Evolutionary conservation across 2,888 invertebrate species (phyloP).

Genomic region (Morpho deidamia): DNA sequence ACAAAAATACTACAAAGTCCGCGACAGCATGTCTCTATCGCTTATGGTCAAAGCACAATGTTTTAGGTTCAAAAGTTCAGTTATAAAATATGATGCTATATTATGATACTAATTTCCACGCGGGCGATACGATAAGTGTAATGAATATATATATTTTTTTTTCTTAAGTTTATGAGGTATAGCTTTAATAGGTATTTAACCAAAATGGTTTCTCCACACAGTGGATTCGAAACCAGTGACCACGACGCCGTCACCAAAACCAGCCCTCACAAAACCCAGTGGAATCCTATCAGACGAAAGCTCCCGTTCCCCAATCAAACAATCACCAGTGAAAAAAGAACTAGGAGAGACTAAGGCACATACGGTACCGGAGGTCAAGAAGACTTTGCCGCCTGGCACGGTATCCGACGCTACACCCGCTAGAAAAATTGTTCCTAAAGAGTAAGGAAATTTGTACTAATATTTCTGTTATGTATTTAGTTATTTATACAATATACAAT

Average conservation of each 20-base stretch:
- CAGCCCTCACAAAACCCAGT: background rate
- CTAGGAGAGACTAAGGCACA: constrained; percentile 1
- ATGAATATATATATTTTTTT: too few relatives aligned
- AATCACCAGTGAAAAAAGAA: background rate
- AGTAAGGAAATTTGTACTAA: constrained; percentile 32
- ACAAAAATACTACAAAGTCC: too few relatives aligned
- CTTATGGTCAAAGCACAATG: too few relatives aligned
- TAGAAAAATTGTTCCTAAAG: constrained; percentile 37
- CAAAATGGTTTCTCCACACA: background rate
- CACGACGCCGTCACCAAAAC: background rate
- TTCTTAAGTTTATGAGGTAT: too few relatives aligned
- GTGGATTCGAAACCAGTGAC: background rate
- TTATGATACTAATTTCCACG: too few relatives aligned
- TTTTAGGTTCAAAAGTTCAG: too few relatives aligned
- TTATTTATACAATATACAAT: too few relatives aligned
- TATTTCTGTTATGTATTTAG: background rate
- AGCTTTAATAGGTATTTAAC: too few relatives aligned
- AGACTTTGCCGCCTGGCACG: constrained; percentile 10
- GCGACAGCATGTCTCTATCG: too few relatives aligned
- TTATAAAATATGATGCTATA: too few relatives aligned
- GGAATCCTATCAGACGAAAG: background rate
- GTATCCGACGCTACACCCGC: constrained; percentile 21
- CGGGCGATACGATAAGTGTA: too few relatives aligned
- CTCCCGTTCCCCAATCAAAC: background rate
- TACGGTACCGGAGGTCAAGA: background rate